Evolutionary conservation across 2,113 vertebrate species (phyloP).

Genomic region (Pachycephala philippinensis): DNA sequence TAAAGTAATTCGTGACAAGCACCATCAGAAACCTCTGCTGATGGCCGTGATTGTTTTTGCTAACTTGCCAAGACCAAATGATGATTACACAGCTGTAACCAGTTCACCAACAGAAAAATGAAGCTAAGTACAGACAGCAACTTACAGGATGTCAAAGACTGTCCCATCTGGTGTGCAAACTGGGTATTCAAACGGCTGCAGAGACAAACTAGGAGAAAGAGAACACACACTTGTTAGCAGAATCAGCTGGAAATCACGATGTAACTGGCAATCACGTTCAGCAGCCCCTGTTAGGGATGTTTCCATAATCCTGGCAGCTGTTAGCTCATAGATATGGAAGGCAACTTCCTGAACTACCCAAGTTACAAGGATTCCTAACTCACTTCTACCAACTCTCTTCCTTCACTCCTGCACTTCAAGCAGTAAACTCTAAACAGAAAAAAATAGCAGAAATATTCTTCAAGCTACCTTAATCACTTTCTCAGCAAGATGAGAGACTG

Average conservation of each 20-base stretch:
- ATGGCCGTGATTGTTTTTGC: background rate
- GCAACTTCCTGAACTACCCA: background rate
- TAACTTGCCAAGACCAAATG: background rate
- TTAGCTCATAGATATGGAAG: background rate
- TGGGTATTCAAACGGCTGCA: constrained; percentile 94
- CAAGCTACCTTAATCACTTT: background rate
- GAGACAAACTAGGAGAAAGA: constrained; percentile 81
- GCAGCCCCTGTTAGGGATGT: background rate
- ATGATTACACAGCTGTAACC: background rate
- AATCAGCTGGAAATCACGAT: background rate
- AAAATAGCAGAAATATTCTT: background rate
- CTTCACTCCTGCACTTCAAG: background rate
- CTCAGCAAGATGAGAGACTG: background rate
- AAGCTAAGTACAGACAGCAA: background rate
- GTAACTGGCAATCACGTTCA: background rate
- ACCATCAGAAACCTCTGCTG: background rate
- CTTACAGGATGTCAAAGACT: constrained; percentile 93
- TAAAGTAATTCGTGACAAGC: background rate
- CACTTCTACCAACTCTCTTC: background rate
- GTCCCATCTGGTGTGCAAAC: constrained; percentile 91
- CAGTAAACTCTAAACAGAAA: background rate
- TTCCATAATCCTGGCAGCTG: background rate
- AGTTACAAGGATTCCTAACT: background rate
- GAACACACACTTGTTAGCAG: background rate
- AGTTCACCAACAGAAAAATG: background rate